These are phyloP conservation scores for Chaenocephalus aceratus DNA, from an alignment of 2,113 vertebrate genomes.

Conservation along the genomic window DNA sequence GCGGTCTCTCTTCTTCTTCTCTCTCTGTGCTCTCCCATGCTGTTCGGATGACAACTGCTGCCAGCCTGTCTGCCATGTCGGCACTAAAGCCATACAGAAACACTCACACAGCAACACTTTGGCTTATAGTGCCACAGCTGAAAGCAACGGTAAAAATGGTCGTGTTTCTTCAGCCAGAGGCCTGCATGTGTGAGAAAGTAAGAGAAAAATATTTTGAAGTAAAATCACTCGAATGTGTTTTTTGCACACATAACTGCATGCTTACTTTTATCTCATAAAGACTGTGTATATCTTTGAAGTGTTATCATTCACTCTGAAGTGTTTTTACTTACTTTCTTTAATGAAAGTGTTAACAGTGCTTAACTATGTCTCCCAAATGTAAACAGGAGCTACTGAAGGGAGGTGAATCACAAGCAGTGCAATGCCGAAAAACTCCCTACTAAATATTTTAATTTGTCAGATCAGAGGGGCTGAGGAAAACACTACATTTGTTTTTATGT, in stretches of 20 bases:
- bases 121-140: slow-evolving; percentile 38
- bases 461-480: not conserved
- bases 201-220: too few relatives aligned
- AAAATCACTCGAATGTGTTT: not conserved
- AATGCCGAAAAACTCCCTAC: not conserved
- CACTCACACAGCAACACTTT: slow-evolving; percentile 2
- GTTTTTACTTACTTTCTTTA: not conserved
- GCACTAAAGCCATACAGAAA: slow-evolving; percentile 1
- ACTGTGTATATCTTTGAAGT: not conserved
- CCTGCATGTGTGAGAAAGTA: not conserved
- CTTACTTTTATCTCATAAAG: not conserved
- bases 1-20: slow-evolving; percentile 45
- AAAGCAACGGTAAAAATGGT: slow-evolving; percentile 19
- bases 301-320: not conserved
- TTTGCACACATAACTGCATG: not conserved
- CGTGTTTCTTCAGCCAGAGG: slow-evolving; percentile 3
- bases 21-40: slow-evolving; percentile 32
- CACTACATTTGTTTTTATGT: not conserved
- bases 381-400: slow-evolving; percentile 19
- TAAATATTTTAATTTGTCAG: slow-evolving; percentile 18
- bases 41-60: slow-evolving; percentile 64
- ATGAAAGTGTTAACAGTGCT: not conserved
- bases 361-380: not conserved
- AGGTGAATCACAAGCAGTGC: not conserved
- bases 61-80: slow-evolving; percentile 50